A percentile compares a stretch with the other conserved stretches of the same genome.
These are phyloP conservation scores for Diplodus puntazzo DNA, from an alignment of 2,797 vertebrate genomes.

Conservation along the genomic window DNA sequence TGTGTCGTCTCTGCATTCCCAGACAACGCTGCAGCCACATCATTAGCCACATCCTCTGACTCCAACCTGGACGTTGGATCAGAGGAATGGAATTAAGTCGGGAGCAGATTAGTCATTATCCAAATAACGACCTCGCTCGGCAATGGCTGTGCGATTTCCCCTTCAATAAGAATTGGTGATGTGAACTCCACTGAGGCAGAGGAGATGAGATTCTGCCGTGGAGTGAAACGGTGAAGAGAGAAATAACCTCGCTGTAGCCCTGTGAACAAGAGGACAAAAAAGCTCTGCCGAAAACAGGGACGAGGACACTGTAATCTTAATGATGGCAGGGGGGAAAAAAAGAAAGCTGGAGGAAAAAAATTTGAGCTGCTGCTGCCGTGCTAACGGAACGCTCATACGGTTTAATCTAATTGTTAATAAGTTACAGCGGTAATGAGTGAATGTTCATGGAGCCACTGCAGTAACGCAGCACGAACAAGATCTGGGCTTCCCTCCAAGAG, in stretches of 20 bases:
- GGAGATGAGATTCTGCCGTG: constrained; percentile 72
- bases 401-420: constrained; percentile 58
- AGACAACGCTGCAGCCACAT: constrained; percentile 68
- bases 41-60: constrained; percentile 77
- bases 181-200: constrained; percentile 72
- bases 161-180: constrained; percentile 80
- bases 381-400: constrained; percentile 18
- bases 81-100: constrained; percentile 74
- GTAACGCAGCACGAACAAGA: constrained; percentile 47
- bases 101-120: constrained; percentile 80
- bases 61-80: constrained; percentile 72
- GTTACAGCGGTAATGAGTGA: constrained; percentile 38
- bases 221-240: constrained; percentile 63
- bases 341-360: background rate
- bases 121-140: constrained; percentile 73
- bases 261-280: constrained; percentile 38
- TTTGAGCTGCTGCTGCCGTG: constrained; percentile 3
- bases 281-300: constrained; percentile 44
- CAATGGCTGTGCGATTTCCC: constrained; percentile 71
- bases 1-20: constrained; percentile 45
- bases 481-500: constrained; percentile 53
- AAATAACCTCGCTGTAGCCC: constrained; percentile 54
- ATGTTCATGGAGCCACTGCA: constrained; percentile 52
- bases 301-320: constrained; percentile 46
- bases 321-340: constrained; percentile 5